These are phyloP conservation scores for Tiliacea aurago DNA, from an alignment of 2,888 invertebrate species.

Conservation along the genomic window DNA sequence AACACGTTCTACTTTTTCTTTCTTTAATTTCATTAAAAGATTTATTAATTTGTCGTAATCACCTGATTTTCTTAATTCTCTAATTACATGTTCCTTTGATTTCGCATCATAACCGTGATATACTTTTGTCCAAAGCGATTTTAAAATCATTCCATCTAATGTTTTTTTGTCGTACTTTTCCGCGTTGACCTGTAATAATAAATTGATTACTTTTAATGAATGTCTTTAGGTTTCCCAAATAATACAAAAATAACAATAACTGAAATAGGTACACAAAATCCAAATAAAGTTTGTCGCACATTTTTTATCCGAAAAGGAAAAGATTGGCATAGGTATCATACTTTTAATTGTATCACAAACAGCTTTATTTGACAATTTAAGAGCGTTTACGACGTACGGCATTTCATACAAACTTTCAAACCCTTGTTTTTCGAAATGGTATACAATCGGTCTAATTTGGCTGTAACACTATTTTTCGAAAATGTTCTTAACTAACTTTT, in stretches of 20 bases:
- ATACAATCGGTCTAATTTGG: too few relatives aligned
- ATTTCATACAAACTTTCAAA: too few relatives aligned
- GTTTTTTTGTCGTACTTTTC: conserved; percentile 76
- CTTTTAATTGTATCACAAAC: background rate
- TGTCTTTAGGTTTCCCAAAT: background rate
- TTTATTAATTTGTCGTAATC: conserved; percentile 80
- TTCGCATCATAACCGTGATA: conserved; percentile 76
- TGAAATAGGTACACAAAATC: background rate
- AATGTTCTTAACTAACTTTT: too few relatives aligned
- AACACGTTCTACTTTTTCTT: conserved; percentile 77
- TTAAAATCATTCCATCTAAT: conserved; percentile 83
- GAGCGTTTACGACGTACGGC: too few relatives aligned
- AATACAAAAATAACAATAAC: background rate
- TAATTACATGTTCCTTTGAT: conserved; percentile 80
- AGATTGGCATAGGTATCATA: background rate
- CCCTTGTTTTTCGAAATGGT: too few relatives aligned
- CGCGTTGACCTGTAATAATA: conserved; percentile 68
- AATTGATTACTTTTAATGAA: background rate
- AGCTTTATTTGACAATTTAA: background rate
- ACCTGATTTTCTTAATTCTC: conserved; percentile 72
- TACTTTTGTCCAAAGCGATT: conserved; percentile 84
- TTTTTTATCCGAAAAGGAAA: background rate
- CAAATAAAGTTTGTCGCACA: background rate
- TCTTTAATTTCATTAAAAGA: conserved; percentile 77
- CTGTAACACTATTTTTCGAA: too few relatives aligned